Base-by-base conservation (phyloP, 2,113 vertebrate species). In the Gobius niger region DNA sequence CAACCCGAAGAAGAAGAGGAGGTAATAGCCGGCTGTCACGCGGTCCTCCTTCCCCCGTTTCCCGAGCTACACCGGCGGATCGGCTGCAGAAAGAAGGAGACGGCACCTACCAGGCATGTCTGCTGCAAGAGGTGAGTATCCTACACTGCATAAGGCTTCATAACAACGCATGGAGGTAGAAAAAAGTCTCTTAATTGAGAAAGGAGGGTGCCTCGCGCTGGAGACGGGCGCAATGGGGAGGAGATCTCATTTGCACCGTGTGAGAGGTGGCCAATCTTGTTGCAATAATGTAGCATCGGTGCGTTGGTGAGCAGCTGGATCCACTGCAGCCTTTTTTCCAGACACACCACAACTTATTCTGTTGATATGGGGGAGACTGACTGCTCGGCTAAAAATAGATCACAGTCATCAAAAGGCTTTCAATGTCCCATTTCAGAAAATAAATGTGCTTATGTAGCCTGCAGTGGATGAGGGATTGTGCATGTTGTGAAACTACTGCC, bases 31-130 rank as follows among this genome's bases (percentile, higher is more conserved):
- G 61, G 7, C 67, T 66, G 72, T 63, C 56, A 24, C 46, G 12
- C 63, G 47, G 40, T 57, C 53, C 52, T 15, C n/a, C 9, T 56
- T 15, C n/a, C 9, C 34, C n/a, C 24, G 14, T 41, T 40, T 18
- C 15, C 57, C 51, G 9, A 50, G 52, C 64, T 60, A 52, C 67
- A 61, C 57, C 52, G 56, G 65, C 44, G 47, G 71, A 70, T 71
- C 65, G 71, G 60, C 73, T 66, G 14, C 64, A 34, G 72, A 72
- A 70, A 81, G 61, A 77, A 68, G 85, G 66, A 86, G 67, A 47
- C 72, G 78, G 59, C 81, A 89, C 88, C 80, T 88, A 91, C 87
- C 90, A 68, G 90, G 87, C 87, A 92, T 92, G 91, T 92, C 91
- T 84, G 83, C 91, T 84, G 83, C 90, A 60, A 83, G 83, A 91